These are phyloP conservation scores for Xestoiulus laeticollis DNA, from an alignment of 2,888 invertebrate species.

Conservation along the genomic window DNA sequence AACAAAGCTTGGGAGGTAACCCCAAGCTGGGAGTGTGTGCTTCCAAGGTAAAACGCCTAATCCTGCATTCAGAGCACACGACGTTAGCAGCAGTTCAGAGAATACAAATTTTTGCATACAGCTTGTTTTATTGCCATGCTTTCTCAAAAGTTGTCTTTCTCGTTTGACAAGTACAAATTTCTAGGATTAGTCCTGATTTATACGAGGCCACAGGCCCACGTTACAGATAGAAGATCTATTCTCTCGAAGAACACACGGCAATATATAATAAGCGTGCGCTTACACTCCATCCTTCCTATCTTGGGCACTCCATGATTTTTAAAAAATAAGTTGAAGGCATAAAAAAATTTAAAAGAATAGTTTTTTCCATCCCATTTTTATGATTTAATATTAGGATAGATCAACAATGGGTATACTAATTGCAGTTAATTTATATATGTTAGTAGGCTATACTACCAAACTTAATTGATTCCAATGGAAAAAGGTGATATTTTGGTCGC, in stretches of 20 bases:
- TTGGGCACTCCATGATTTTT: not conserved
- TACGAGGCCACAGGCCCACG: conserved; percentile 50
- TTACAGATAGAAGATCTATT: conserved; percentile 43
- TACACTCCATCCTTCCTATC: not conserved
- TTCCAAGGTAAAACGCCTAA: conserved; percentile 51
- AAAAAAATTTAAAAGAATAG: not conserved
- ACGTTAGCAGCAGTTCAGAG: conserved; percentile 49
- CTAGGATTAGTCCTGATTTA: conserved; percentile 53
- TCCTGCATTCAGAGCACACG: conserved; percentile 51
- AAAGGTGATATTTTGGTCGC: too few species aligned
- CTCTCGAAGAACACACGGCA: not conserved
- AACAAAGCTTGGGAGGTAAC: conserved; percentile 47
- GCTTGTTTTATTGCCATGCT: conserved; percentile 51
- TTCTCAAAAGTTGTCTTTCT: conserved; percentile 54
- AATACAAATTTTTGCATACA: conserved; percentile 52
- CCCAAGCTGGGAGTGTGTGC: conserved; percentile 43
- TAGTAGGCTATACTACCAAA: too few species aligned
- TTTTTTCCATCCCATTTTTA: not conserved
- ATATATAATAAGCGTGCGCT: not conserved
- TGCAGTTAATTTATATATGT: too few species aligned
- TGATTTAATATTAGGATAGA: not conserved
- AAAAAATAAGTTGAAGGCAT: not conserved
- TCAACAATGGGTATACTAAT: not conserved
- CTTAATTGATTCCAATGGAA: too few species aligned
- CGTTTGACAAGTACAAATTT: conserved; percentile 54